These are phyloP conservation scores for Pantala flavescens DNA, from an alignment of 1,140 invertebrate species.

Conservation along the genomic window DNA sequence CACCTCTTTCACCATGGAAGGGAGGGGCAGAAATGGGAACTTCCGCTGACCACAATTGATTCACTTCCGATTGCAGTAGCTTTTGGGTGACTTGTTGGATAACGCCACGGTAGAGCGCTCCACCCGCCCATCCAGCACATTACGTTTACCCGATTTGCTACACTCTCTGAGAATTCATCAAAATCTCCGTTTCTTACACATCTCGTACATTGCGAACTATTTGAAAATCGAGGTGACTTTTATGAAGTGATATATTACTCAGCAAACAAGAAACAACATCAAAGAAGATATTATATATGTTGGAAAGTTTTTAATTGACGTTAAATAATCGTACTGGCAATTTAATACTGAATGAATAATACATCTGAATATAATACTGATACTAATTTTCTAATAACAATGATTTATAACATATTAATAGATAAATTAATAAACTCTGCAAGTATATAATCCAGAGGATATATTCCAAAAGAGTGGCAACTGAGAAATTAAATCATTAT, in stretches of 20 bases:
- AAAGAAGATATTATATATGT: too few relatives aligned
- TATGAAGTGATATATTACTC: not conserved
- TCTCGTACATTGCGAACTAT: not conserved
- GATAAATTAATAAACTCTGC: too few relatives aligned
- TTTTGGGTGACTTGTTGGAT: slow-evolving; percentile 26
- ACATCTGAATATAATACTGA: too few relatives aligned
- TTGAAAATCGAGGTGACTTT: not conserved
- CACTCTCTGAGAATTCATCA: not conserved
- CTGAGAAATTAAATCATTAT: too few relatives aligned
- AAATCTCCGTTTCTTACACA: not conserved
- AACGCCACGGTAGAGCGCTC: slow-evolving; percentile 29
- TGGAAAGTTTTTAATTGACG: too few relatives aligned
- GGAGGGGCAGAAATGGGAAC: slow-evolving; percentile 15
- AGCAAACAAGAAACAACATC: too few relatives aligned
- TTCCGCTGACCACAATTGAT: slow-evolving; percentile 27
- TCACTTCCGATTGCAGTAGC: slow-evolving; percentile 34
- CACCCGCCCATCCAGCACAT: slow-evolving; percentile 6
- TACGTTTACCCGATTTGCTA: not conserved
- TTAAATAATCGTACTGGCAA: too few relatives aligned
- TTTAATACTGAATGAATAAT: too few relatives aligned
- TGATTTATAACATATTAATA: too few relatives aligned
- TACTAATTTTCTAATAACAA: too few relatives aligned
- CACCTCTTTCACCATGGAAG: not conserved
- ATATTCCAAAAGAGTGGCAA: too few relatives aligned
- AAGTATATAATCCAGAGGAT: too few relatives aligned